phyloP scores from a whole-genome alignment of 2,888 invertebrate species.

The Trichogramma dendrolimi region DNA sequence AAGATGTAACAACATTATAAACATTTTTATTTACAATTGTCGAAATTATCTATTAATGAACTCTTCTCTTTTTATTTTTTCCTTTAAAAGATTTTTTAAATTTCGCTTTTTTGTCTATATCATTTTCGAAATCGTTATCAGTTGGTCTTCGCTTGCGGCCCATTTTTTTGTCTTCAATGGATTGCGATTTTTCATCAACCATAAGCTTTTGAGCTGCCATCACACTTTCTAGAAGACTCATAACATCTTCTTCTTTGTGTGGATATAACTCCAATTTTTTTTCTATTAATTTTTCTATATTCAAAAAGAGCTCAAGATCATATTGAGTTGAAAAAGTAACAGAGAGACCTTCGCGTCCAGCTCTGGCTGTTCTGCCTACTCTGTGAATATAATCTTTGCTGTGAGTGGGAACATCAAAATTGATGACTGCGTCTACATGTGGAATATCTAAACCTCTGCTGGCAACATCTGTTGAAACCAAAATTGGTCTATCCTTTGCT shows the following conservation, averaged over 20 bases:
- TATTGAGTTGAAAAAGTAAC: conserved; percentile 98
- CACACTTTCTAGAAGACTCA: conserved; percentile 90
- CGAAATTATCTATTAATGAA: too few relatives aligned
- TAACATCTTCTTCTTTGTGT: conserved; percentile 89
- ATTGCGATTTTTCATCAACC: too few relatives aligned
- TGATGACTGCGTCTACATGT: conserved; percentile 95
- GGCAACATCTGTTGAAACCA: conserved; percentile 98
- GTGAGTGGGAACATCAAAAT: conserved; percentile 96
- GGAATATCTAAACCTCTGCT: conserved; percentile 98
- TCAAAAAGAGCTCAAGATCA: conserved; percentile 95
- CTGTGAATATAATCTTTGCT: conserved; percentile 99
- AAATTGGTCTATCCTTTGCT: conserved; percentile 84
- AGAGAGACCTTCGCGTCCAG: conserved; percentile 89
- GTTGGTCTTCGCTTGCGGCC: too few relatives aligned
- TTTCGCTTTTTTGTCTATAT: too few relatives aligned
- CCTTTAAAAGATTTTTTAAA: too few relatives aligned
- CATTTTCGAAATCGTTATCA: too few relatives aligned
- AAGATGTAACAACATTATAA: too few relatives aligned
- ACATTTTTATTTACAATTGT: too few relatives aligned
- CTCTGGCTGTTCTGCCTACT: conserved; percentile 93
- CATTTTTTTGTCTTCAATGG: too few relatives aligned
- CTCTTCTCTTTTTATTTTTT: too few relatives aligned
- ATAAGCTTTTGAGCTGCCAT: conserved; percentile 77
- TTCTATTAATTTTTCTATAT: conserved; percentile 91
- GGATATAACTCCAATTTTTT: conserved; percentile 87